Evolutionary conservation across 1,140 invertebrate species (phyloP), one percentile per base, ranked within the genome.

Genomic region (Temnothorax curvispinosus): DNA sequence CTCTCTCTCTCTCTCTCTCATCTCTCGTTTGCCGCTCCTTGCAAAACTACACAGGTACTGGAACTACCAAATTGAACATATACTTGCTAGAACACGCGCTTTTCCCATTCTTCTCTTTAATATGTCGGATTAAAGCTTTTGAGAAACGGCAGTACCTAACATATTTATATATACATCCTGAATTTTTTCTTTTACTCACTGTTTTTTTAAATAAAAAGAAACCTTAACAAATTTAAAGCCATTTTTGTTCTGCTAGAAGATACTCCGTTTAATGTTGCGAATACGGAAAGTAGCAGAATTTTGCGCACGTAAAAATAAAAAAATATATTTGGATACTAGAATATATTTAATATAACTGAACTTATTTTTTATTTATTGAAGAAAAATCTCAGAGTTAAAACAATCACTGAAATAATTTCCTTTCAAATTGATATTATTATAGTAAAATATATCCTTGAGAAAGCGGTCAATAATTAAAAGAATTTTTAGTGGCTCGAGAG

Each of bases 1-100:
- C 7, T n/a, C 32, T 9, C 21, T n/a, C 52, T 9, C 32, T 27
- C 32, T 21, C 52, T 50, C 60, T 77, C 56, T 47, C 38, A 9
- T 56, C 35, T 35, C 75, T 80, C 74, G 69, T 80, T 54, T 67
- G 52, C 74, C 60, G 69, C 62, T 32, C 80, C 56, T 62, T 74
- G 54, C 80, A 75, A 84, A 84, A 75, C 69, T 84, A 27, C 32
- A 50, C 54, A 75, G 67, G n/a, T 84, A 84, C 69, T 47, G 67
- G 41, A 75, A 84, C 80, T 82, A 82, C 80, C 67, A 82, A 82
- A 82, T 82, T 35, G 69, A 62, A 75, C 41, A 38, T 35, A 11
- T 75, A 84, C 67, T 60, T 74, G 80, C 52, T 74, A 44, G 52
- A 72, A 74, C 8, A 82, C 9, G 13, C 21, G 32, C 47, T 15